These are phyloP conservation scores for Carduelis carduelis DNA, from an alignment of 2,797 vertebrate genomes.

Conservation along the genomic window DNA sequence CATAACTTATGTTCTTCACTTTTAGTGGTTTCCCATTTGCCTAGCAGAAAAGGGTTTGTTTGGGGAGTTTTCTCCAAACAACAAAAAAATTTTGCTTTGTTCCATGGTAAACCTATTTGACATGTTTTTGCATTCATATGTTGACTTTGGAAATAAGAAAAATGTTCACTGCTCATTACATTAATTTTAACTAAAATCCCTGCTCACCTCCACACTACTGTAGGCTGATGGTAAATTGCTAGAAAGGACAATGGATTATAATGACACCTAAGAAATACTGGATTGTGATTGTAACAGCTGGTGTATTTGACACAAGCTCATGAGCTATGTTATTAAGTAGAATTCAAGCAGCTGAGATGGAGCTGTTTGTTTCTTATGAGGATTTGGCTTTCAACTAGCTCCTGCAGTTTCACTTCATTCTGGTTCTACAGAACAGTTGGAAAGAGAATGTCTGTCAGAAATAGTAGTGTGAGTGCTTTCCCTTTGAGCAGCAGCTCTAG, in stretches of 20 bases:
- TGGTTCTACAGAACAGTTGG: background rate
- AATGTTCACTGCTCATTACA: background rate
- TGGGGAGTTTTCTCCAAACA: background rate
- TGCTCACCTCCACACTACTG: background rate
- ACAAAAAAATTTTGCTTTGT: background rate
- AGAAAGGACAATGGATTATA: background rate
- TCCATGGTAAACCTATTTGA: background rate
- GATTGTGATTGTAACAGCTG: background rate
- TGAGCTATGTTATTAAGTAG: background rate
- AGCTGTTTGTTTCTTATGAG: conserved; percentile 7
- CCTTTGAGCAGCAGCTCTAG: background rate
- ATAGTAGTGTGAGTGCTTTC: background rate
- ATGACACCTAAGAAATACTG: background rate
- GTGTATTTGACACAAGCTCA: background rate
- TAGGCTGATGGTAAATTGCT: background rate
- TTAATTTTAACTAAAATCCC: background rate
- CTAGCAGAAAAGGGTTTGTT: background rate
- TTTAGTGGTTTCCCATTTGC: background rate
- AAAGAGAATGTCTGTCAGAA: background rate
- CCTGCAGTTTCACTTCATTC: conserved; percentile 5
- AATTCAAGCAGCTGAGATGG: conserved; percentile 16
- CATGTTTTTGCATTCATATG: background rate
- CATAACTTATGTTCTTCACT: background rate
- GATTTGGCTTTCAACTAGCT: background rate
- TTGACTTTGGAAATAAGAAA: background rate